These are phyloP conservation scores for Hesperophylax magnus DNA, from an alignment of 1,140 invertebrate genomes.

Conservation along the genomic window DNA sequence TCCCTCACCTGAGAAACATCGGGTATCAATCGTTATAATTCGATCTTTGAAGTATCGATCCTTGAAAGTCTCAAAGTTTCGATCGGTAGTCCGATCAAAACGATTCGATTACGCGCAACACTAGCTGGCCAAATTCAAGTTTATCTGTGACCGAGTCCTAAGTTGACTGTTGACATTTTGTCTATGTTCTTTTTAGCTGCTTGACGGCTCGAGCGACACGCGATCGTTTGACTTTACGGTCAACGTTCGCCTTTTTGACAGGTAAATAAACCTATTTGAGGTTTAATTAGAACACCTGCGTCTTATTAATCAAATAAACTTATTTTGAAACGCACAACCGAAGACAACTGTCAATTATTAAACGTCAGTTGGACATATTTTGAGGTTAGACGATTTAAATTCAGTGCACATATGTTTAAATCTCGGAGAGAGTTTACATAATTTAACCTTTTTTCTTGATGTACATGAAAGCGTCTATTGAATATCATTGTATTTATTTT, in stretches of 20 bases:
- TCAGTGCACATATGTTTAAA: constrained; percentile 29
- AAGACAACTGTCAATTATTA: constrained; percentile 15
- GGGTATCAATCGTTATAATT: no score
- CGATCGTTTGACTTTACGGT: constrained; percentile 49
- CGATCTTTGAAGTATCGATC: no score
- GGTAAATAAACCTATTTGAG: constrained; percentile 34
- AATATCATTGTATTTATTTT: no score
- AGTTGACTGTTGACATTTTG: background rate
- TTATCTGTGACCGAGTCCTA: background rate
- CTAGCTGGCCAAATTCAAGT: no score
- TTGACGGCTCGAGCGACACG: constrained; percentile 40
- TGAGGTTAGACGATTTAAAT: constrained; percentile 29
- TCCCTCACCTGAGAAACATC: no score
- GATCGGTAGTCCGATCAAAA: no score
- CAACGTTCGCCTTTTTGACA: constrained; percentile 48
- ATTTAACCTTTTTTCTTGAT: background rate
- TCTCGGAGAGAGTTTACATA: background rate
- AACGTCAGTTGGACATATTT: background rate
- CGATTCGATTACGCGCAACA: no score
- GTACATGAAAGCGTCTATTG: background rate
- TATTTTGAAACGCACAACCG: background rate
- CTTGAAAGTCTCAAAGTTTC: no score
- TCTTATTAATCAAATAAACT: background rate
- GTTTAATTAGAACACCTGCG: background rate
- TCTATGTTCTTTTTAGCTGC: constrained; percentile 20